Percentiles rank a stretch among this genome's conserved stretches.
phyloP scores from a whole-genome alignment of 2,797 vertebrate species.

The Brachyrhaphis roseni region DNA sequence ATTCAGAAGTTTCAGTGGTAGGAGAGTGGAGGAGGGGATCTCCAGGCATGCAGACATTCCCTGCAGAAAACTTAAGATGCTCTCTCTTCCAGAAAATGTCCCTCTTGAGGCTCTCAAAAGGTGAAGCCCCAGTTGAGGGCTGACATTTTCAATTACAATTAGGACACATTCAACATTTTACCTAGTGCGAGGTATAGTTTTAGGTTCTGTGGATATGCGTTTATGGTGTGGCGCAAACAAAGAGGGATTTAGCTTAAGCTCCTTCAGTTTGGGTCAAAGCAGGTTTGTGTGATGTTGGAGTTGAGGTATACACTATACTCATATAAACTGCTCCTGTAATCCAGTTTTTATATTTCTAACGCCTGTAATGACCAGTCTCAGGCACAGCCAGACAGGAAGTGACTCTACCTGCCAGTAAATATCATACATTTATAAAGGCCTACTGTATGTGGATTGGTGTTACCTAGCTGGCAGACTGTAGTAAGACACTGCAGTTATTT shows the following conservation, averaged over 20 bases:
- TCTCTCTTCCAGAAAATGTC: conserved; percentile 6
- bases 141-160: neutral
- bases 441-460: conserved; percentile 8
- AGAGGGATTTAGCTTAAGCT: conserved; percentile 49
- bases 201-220: conserved; percentile 56
- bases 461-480: conserved; percentile 12
- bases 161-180: conserved; percentile 27
- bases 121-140: conserved; percentile 11
- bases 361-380: conserved; percentile 19
- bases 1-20: conserved; percentile 42
- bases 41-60: conserved; percentile 37
- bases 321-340: conserved; percentile 31
- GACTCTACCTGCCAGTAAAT: conserved; percentile 14
- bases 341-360: conserved; percentile 33
- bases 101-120: neutral
- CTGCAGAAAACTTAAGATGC: conserved; percentile 42
- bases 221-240: conserved; percentile 52
- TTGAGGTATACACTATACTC: conserved; percentile 33
- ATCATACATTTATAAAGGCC: conserved; percentile 8
- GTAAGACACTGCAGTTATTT: neutral
- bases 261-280: conserved; percentile 58
- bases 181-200: conserved; percentile 56
- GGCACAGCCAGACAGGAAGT: conserved; percentile 17
- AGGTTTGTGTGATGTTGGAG: conserved; percentile 60
- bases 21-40: conserved; percentile 62